Evolutionary conservation across 2,888 invertebrate genomes (phyloP).

Genomic region (Cremastinae sp.): DNA sequence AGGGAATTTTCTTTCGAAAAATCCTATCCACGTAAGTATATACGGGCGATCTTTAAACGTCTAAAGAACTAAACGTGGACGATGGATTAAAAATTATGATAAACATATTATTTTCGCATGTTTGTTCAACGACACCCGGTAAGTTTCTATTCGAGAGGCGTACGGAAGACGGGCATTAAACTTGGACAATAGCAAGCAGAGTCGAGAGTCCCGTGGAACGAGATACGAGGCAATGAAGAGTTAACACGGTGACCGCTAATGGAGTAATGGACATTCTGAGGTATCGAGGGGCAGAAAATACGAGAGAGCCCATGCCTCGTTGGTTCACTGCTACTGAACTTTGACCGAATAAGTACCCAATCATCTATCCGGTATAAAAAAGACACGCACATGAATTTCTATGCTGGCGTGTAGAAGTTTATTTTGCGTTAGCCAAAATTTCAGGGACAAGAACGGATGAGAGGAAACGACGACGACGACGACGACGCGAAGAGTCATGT

Average conservation of each 20-base stretch:
- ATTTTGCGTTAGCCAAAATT: constrained; percentile 1
- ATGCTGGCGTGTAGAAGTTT: background rate
- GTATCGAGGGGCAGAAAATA: constrained; percentile 49
- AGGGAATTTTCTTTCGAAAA: background rate
- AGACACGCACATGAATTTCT: background rate
- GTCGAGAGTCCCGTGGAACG: constrained; percentile 65
- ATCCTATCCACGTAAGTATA: too few species aligned
- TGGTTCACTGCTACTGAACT: constrained; percentile 66
- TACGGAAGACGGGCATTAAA: constrained; percentile 62
- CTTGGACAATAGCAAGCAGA: constrained; percentile 71
- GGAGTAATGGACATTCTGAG: constrained; percentile 75
- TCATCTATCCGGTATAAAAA: constrained; percentile 40
- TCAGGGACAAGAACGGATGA: constrained; percentile 8
- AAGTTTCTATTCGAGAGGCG: background rate
- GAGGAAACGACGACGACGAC: constrained; percentile 18
- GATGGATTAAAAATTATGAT: too few species aligned
- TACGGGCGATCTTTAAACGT: too few species aligned
- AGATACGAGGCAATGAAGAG: constrained; percentile 73
- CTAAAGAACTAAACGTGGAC: too few species aligned
- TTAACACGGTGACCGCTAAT: constrained; percentile 77
- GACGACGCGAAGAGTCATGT: background rate
- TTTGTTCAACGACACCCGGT: background rate
- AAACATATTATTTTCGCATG: too few species aligned
- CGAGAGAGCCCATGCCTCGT: constrained; percentile 45
- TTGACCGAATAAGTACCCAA: constrained; percentile 73